Conservation (phyloP, 2,113 vertebrate genomes). For the Trichomycterus rosablanca region DNA sequence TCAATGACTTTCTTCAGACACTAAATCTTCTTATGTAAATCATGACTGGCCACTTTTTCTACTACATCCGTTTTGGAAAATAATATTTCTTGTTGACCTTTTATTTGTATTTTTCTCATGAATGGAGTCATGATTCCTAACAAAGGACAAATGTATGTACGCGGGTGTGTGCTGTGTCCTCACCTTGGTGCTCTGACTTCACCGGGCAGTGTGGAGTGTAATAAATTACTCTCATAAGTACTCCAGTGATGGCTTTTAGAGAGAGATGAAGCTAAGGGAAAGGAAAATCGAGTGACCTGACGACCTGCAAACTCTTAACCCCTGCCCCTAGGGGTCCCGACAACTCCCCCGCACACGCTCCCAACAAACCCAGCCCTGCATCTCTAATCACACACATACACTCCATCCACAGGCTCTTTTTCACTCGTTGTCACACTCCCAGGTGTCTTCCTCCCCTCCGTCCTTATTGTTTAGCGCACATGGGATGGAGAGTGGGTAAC, state of each 20-base stretch:
- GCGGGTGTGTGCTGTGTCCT: conserved; percentile 40
- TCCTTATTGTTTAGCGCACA: conserved; percentile 53
- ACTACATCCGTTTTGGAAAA: too few relatives aligned
- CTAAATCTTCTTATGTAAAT: too few relatives aligned
- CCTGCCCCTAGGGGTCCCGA: conserved; percentile 58
- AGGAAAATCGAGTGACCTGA: conserved; percentile 65
- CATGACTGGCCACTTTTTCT: too few relatives aligned
- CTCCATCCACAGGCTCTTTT: conserved; percentile 43
- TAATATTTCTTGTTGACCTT: too few relatives aligned
- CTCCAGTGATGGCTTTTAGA: conserved; percentile 62
- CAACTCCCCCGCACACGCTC: conserved; percentile 56
- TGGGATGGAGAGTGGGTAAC: conserved; percentile 45
- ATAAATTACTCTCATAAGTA: conserved; percentile 73
- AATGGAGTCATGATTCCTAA: too few relatives aligned
- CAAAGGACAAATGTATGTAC: conserved; percentile 31
- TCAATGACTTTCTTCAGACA: too few relatives aligned
- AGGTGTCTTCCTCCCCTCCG: conserved; percentile 42
- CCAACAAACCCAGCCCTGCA: conserved; percentile 49
- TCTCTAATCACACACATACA: conserved; percentile 49
- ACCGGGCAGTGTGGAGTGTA: conserved; percentile 50
- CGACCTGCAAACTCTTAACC: conserved; percentile 72
- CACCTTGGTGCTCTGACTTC: conserved; percentile 41
- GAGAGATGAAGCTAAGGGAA: conserved; percentile 59
- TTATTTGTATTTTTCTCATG: too few relatives aligned
- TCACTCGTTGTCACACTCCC: conserved; percentile 47